Evolutionary conservation across 2,113 vertebrate species (phyloP), one percentile per base, ranked within the genome.

Genomic region (Cololabis saira): DNA sequence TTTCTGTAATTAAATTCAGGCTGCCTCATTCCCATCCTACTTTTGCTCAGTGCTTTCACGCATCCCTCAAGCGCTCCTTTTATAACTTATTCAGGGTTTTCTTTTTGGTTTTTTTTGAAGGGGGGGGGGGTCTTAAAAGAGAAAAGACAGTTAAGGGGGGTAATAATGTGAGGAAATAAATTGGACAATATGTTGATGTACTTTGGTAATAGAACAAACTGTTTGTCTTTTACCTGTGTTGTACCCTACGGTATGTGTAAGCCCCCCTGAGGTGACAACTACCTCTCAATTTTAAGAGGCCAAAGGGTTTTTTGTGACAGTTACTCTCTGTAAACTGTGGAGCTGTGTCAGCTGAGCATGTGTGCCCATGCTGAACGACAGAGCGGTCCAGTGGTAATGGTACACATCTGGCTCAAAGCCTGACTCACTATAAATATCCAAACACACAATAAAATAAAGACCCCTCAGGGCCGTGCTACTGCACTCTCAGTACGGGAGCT

Each of bases 341-440:
- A 57, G 45, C 42, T 61, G 49, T 24, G 45, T 43, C 40, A 52
- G 59, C 61, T 47, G 44, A 47, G 17, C 44, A 72, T 78, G 59
- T 78, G 60, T 61, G 17, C 49, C 74, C 30, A 19, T 48, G 62
- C 78, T 67, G 57, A 51, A 80, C 78, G 70, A 78, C 44, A 76
- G 63, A 76, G 68, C 48, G 6, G 67, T 15, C 51, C 54, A 49
- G 71, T 63, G 67, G 55, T 52, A 27, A 60, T 30, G 61, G 81
- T 72, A 59, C 85, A 86, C 81, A 87, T 86, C 79, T 90, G 89
- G 85, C 79, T 78, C 63, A 49, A 49, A 75, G 76, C 68, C 78
- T 64, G 37, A 33, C 63, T 67, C 65, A 65, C 82, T 90, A 91
- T 88, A 91, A 92, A 92, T 90, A 93, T 76, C 80, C 61, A 45